phyloP scores from a whole-genome alignment of 2,113 vertebrate genomes.

The Takifugu bimaculatus region DNA sequence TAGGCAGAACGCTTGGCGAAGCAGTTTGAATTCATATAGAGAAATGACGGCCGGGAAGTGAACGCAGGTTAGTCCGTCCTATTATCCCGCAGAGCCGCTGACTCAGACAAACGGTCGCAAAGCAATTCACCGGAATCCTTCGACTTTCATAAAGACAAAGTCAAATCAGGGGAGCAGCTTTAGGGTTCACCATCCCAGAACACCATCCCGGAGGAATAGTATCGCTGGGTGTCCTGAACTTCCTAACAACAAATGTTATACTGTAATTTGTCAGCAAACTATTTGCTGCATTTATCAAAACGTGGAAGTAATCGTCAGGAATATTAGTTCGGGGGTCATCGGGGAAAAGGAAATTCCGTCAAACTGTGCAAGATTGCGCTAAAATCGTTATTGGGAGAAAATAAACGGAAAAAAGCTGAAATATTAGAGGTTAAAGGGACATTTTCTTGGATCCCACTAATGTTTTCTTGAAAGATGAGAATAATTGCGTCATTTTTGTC shows the following conservation, averaged over 20 bases:
- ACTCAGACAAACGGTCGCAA: slow-evolving; percentile 48
- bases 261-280: neutral
- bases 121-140: slow-evolving; percentile 35
- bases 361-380: no score
- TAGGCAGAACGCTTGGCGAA: slow-evolving; percentile 48
- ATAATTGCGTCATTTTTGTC: no score
- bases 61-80: slow-evolving; percentile 36
- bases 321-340: no score
- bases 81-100: slow-evolving; percentile 45
- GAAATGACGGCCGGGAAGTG: slow-evolving; percentile 32
- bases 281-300: neutral
- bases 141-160: slow-evolving; percentile 41
- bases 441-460: no score
- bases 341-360: no score
- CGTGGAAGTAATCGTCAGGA: no score
- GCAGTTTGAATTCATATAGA: slow-evolving; percentile 45
- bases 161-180: slow-evolving; percentile 29
- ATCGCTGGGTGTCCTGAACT: neutral
- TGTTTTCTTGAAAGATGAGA: no score
- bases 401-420: no score
- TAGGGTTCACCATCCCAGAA: slow-evolving; percentile 1
- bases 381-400: no score
- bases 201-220: slow-evolving; percentile 6
- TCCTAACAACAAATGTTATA: neutral
- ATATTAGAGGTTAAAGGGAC: no score